Base-by-base conservation (phyloP, 2,113 vertebrate genomes). In the Zootoca vivipara region DNA sequence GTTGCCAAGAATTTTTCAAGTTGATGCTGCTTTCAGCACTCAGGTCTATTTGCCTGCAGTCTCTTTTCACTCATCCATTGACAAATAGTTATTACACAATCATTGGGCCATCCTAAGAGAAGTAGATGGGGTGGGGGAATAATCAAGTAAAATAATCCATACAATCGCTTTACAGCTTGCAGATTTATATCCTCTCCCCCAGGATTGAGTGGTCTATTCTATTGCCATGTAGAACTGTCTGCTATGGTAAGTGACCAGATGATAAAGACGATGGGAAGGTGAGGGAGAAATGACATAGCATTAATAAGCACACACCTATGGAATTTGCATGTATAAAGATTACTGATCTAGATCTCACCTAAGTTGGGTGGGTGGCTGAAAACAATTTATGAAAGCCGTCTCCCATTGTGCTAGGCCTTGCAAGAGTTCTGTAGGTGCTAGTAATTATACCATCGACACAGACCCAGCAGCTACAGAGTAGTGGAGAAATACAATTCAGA, bases 21-120 rank as follows among this genome's bases (percentile, higher is more conserved):
- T 83, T 78, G 83, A 87, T 16, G 16, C 80, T 73, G 46, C 83
- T 95, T 91, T 94, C 94, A 91, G 87, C 94, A 92, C 91, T 92
- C 46, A 0, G n/a, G 86, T 88, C 72, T 96, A 89, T 92, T 92
- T 94, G 96, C 92, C 85, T 52, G 42, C 74, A 12, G 92, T 92
- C 52, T 72, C 93, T 90, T 92, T 52, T 96, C 94, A 91, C 87
- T 84, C 85, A 92, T 82, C 90, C 62, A 67, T 83, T 88, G 83
- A 92, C 94, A 86, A 93, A 90, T 75, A 75, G 89, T 92, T 88
- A 89, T 92, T 93, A 85, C 70, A 70, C 92, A 96, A 94, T 92
- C 85, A 94, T 80, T 87, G 87, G 33, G 40, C 52, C 56, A 81
- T 84, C 82, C 46, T 70, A 46, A 78, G 69, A 46, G 89, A 90